phyloP scores from a whole-genome alignment of 2,888 invertebrate species.

The Rosalia funebris region DNA sequence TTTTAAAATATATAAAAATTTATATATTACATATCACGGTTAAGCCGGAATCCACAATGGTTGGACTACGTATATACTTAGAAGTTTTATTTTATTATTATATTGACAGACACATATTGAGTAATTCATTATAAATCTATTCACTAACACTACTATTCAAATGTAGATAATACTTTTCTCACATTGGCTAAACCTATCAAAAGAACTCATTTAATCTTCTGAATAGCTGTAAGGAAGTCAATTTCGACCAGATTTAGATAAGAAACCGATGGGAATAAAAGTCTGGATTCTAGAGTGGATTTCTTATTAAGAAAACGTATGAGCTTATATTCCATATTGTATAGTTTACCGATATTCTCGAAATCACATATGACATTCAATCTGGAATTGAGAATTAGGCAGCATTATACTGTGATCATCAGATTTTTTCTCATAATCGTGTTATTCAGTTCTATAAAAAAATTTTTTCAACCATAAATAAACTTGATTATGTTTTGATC shows the following conservation, averaged over 20 bases:
- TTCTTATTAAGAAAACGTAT: conserved; percentile 26
- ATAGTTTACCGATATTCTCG: conserved; percentile 4
- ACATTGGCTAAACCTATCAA: conserved; percentile 49
- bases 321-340: conserved; percentile 19
- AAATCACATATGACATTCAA: conserved; percentile 1
- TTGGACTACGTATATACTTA: too few relatives aligned
- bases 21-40: too few relatives aligned
- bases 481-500: too few relatives aligned
- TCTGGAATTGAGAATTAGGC: not conserved
- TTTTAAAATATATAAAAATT: too few relatives aligned
- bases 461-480: too few relatives aligned
- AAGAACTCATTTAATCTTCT: conserved; percentile 55
- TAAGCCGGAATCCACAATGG: too few relatives aligned
- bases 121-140: too few relatives aligned
- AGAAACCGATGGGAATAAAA: conserved; percentile 54
- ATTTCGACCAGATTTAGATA: conserved; percentile 55
- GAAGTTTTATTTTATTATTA: too few relatives aligned
- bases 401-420: not conserved
- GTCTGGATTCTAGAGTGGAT: conserved; percentile 28
- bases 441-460: too few relatives aligned
- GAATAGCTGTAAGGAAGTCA: conserved; percentile 56
- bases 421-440: not conserved
- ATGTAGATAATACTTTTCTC: conserved; percentile 51
- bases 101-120: too few relatives aligned
- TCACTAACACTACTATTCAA: too few relatives aligned